Conservation (phyloP, 35 echinoderm and acorn worm genomes). For the Nesometra sesokonis region DNA sequence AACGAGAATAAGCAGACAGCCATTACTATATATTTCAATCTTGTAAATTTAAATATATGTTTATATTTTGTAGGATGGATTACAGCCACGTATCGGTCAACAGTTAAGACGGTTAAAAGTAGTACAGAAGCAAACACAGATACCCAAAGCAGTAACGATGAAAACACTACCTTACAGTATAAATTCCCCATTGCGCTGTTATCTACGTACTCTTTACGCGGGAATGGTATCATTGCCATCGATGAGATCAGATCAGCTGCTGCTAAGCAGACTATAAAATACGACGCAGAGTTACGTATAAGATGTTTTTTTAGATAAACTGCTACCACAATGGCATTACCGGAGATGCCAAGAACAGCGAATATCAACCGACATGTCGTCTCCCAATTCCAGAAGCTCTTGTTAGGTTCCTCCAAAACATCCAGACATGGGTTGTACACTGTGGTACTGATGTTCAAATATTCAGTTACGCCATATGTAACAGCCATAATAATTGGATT, state of each 20-base stretch:
- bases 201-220: constrained; percentile 6
- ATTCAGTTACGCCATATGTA: not conserved
- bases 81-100: constrained; percentile 76
- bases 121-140: constrained; percentile 53
- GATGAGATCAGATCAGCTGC: constrained; percentile 71
- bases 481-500: not conserved
- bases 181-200: constrained; percentile 31
- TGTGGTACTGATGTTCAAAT: not conserved
- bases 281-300: constrained; percentile 59
- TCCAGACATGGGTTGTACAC: not conserved
- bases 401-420: not conserved
- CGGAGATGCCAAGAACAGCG: constrained; percentile 51
- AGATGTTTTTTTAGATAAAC: constrained; percentile 47
- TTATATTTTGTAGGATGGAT: constrained; percentile 61
- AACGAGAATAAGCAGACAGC: constrained; percentile 40
- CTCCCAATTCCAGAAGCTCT: constrained; percentile 33
- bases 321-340: constrained; percentile 61
- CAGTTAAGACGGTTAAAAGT: constrained; percentile 44
- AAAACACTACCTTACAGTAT: constrained; percentile 61
- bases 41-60: constrained; percentile 25
- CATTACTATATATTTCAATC: constrained; percentile 15
- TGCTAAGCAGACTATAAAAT: constrained; percentile 63
- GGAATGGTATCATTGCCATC: constrained; percentile 47
- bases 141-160: constrained; percentile 60
- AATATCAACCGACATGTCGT: constrained; percentile 35